Evolutionary conservation across 2,797 vertebrate species (phyloP).

Genomic region (Lemur catta): DNA sequence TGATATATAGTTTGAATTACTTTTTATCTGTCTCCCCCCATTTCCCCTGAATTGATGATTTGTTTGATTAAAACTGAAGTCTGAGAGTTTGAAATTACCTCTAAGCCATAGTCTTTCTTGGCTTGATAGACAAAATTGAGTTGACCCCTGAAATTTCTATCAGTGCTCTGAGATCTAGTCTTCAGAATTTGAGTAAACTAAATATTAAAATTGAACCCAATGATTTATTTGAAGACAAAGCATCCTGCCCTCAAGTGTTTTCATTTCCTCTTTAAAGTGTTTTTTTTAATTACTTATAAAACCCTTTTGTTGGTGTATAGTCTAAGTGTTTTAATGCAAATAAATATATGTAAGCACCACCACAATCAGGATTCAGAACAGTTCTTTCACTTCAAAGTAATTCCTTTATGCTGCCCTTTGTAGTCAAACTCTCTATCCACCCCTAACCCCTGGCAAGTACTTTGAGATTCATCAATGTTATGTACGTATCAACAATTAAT

Average conservation of each 20-base stretch:
- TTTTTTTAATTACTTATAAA: background rate
- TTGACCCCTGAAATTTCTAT: constrained; percentile 1
- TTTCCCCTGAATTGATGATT: background rate
- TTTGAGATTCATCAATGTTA: background rate
- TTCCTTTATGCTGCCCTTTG: background rate
- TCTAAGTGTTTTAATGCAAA: background rate
- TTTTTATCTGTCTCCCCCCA: background rate
- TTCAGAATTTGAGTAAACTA: constrained; percentile 37
- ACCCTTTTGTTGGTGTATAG: background rate
- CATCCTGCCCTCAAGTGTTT: background rate
- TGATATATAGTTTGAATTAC: background rate
- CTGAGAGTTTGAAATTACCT: constrained; percentile 1
- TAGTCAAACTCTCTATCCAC: background rate
- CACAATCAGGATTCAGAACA: background rate
- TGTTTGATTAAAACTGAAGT: background rate
- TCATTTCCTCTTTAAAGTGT: background rate
- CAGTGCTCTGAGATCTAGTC: background rate
- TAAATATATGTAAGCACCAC: background rate
- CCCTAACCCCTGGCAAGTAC: background rate
- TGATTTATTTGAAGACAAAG: constrained; percentile 32
- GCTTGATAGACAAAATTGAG: background rate
- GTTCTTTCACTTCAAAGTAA: background rate
- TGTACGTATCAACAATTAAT: background rate
- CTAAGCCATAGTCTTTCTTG: background rate
- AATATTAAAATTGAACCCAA: constrained; percentile 37